Conservation (phyloP, 2,113 vertebrate species). For the Podarcis raffonei region DNA sequence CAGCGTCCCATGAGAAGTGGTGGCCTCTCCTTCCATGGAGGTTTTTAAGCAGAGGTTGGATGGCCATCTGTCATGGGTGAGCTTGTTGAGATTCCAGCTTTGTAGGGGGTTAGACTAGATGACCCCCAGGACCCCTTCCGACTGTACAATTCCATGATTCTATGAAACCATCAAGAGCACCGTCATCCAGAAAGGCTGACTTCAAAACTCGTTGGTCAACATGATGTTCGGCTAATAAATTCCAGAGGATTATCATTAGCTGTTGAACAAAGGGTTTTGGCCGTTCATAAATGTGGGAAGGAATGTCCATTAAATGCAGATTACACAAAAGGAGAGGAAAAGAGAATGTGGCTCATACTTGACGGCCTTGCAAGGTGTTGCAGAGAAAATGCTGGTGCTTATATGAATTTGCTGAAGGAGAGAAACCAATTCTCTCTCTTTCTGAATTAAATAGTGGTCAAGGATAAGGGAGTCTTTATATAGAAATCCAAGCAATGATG, state of each 20-base stretch:
- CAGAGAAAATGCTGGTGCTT: neutral
- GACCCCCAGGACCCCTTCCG: too few species aligned
- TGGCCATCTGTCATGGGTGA: too few species aligned
- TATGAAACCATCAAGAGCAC: neutral
- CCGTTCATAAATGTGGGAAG: neutral
- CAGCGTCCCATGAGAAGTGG: too few species aligned
- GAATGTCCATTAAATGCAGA: neutral
- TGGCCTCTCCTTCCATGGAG: too few species aligned
- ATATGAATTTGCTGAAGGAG: neutral
- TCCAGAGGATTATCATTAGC: neutral
- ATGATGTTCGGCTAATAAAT: neutral
- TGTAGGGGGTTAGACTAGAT: too few species aligned
- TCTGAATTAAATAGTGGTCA: slow-evolving; percentile 9
- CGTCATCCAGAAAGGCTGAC: accelerated
- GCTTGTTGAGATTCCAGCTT: too few species aligned
- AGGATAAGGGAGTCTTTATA: neutral
- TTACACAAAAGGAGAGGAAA: neutral
- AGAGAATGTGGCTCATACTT: too few species aligned
- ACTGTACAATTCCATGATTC: too few species aligned
- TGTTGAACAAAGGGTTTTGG: neutral
- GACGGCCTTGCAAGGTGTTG: neutral
- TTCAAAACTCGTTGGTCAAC: neutral
- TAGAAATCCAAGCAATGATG: neutral
- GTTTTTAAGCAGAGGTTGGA: too few species aligned
- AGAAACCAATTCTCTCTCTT: neutral